Percentiles rank a stretch among this genome's conserved stretches.
Conservation (phyloP, 2,888 invertebrate genomes). For the Cheilosia soror region DNA sequence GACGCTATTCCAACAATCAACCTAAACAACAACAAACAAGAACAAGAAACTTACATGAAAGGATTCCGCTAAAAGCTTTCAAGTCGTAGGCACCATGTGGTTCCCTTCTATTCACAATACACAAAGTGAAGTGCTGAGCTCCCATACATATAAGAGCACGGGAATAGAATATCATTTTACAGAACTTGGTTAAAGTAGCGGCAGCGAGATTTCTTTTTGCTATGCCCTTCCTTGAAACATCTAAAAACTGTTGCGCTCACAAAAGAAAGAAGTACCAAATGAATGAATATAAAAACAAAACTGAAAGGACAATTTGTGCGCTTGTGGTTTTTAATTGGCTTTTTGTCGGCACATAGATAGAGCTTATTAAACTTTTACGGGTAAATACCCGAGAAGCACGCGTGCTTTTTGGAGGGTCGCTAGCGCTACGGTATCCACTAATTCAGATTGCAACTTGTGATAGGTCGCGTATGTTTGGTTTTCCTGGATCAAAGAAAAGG, state of each 20-base stretch:
- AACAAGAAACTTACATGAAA: constrained; percentile 63
- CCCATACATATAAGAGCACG: constrained; percentile 15
- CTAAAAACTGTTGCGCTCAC: constrained; percentile 72
- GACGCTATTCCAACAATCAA: constrained; percentile 73
- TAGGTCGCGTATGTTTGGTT: constrained; percentile 68
- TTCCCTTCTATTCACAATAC: constrained; percentile 55
- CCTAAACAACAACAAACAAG: constrained; percentile 67
- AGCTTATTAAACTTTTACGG: constrained; percentile 64
- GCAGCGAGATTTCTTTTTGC: constrained; percentile 34
- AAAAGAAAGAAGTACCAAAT: constrained; percentile 41
- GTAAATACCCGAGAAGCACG: constrained; percentile 48
- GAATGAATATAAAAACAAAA: constrained; percentile 26
- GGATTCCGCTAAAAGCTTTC: constrained; percentile 72
- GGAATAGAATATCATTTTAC: constrained; percentile 55
- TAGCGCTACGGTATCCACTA: constrained; percentile 4
- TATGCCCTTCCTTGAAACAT: constrained; percentile 47
- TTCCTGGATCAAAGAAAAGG: constrained; percentile 64
- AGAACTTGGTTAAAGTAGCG: constrained; percentile 53
- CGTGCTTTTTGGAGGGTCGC: constrained; percentile 43
- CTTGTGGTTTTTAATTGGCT: constrained; percentile 72
- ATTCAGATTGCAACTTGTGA: constrained; percentile 64
- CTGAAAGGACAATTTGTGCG: constrained; percentile 62
- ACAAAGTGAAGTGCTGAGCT: constrained; percentile 64
- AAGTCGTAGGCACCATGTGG: constrained; percentile 58
- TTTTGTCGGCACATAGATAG: constrained; percentile 63